Conservation (phyloP, 2,888 invertebrate species). For the Archips xylosteana region DNA sequence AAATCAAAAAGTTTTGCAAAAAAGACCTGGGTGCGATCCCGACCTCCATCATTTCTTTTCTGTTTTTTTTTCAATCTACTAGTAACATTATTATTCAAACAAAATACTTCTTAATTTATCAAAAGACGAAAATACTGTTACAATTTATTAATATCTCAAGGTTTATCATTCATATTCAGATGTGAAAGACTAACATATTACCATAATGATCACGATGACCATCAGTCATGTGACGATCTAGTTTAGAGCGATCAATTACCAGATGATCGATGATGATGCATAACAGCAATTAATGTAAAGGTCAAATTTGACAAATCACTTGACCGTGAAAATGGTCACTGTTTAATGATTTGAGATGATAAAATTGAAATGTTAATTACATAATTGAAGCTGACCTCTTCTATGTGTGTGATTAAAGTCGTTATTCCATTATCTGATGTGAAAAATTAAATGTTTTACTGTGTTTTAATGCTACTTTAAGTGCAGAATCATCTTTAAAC, state of each 20-base stretch:
- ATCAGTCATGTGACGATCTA: slow-evolving; percentile 44
- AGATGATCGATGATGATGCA: slow-evolving; percentile 45
- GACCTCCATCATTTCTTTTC: too few species aligned
- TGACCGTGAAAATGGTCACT: slow-evolving; percentile 37
- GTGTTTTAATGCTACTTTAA: neutral
- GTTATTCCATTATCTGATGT: neutral
- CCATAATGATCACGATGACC: slow-evolving; percentile 31
- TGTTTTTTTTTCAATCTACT: too few species aligned
- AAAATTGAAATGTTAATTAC: slow-evolving; percentile 18
- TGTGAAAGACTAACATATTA: slow-evolving; percentile 4
- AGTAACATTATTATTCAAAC: too few species aligned
- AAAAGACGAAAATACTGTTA: neutral
- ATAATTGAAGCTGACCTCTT: neutral
- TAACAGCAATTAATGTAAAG: slow-evolving; percentile 44
- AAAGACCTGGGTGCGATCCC: too few species aligned
- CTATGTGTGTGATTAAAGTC: neutral
- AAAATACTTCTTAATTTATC: neutral
- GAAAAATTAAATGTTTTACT: too few species aligned
- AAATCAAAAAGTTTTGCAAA: too few species aligned
- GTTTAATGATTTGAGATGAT: slow-evolving; percentile 23
- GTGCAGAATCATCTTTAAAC: neutral
- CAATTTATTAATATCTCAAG: neutral
- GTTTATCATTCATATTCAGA: neutral
- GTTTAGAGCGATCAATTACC: slow-evolving; percentile 45
- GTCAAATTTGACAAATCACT: slow-evolving; percentile 45